Conservation (phyloP, 2,113 vertebrate species). For the Myrmecobius fasciatus region DNA sequence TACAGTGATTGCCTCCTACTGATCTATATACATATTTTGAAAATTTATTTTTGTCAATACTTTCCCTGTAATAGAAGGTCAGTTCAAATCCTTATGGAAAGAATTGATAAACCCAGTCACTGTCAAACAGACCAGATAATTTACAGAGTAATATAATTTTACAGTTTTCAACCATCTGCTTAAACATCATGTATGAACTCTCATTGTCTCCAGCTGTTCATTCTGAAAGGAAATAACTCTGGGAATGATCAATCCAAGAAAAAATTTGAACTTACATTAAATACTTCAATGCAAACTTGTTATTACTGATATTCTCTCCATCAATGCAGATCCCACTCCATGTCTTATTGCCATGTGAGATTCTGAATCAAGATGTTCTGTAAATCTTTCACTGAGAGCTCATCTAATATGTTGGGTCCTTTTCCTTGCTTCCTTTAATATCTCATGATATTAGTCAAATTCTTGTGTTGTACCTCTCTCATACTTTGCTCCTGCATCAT, state of each 20-base stretch:
- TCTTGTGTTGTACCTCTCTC: not conserved
- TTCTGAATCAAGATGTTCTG: not conserved
- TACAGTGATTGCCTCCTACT: not conserved
- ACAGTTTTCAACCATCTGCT: constrained; percentile 10
- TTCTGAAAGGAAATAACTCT: constrained; percentile 16
- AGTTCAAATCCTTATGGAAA: not conserved
- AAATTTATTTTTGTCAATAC: not conserved
- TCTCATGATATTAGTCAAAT: not conserved
- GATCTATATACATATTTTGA: not conserved
- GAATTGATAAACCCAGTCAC: not conserved
- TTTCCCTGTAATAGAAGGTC: not conserved
- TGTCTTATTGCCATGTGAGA: not conserved
- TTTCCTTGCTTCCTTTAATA: not conserved
- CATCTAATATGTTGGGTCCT: not conserved
- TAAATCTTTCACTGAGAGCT: not conserved
- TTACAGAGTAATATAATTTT: not conserved
- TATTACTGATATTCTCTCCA: not conserved
- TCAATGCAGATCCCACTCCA: not conserved
- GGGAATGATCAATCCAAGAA: not conserved
- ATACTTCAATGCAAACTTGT: not conserved
- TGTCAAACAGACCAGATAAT: not conserved
- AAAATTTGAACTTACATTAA: not conserved
- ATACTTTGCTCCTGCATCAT: not conserved
- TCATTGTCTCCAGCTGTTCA: constrained; percentile 1
- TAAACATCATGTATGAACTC: constrained; percentile 5